phyloP scores from a whole-genome alignment of 2,113 vertebrate species.

The Onychostruthus taczanowskii region DNA sequence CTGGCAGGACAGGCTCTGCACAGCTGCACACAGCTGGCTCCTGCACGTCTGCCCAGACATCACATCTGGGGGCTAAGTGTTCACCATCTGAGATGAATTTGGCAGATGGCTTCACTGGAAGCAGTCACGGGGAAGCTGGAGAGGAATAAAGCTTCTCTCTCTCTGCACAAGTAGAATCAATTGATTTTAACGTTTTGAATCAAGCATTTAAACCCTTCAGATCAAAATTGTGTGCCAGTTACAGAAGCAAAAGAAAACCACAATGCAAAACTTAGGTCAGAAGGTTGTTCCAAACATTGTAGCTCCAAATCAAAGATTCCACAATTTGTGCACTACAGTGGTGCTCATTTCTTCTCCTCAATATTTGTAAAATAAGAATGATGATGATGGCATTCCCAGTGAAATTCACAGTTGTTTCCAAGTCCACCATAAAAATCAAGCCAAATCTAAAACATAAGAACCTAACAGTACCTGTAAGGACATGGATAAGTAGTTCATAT shows the following conservation, averaged over 20 bases:
- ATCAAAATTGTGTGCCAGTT: not conserved
- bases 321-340: not conserved
- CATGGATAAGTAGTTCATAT: not conserved
- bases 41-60: not conserved
- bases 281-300: not conserved
- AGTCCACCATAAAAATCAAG: not conserved
- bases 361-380: not conserved
- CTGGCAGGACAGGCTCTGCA: not conserved
- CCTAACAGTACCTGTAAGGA: not conserved
- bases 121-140: not conserved
- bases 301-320: not conserved
- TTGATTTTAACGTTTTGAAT: not conserved
- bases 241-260: not conserved
- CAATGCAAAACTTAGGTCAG: not conserved
- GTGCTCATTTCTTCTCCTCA: not conserved
- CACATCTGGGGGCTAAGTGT: fast-evolving
- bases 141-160: not conserved
- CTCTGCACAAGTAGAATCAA: not conserved
- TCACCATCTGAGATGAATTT: not conserved
- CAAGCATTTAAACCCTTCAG: not conserved
- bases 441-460: not conserved
- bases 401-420: not conserved
- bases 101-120: not conserved
- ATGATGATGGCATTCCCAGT: not conserved
- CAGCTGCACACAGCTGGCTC: constrained; percentile 23